Base-by-base conservation (phyloP, 2,797 vertebrate genomes). In the Heterohyrax brucei region DNA sequence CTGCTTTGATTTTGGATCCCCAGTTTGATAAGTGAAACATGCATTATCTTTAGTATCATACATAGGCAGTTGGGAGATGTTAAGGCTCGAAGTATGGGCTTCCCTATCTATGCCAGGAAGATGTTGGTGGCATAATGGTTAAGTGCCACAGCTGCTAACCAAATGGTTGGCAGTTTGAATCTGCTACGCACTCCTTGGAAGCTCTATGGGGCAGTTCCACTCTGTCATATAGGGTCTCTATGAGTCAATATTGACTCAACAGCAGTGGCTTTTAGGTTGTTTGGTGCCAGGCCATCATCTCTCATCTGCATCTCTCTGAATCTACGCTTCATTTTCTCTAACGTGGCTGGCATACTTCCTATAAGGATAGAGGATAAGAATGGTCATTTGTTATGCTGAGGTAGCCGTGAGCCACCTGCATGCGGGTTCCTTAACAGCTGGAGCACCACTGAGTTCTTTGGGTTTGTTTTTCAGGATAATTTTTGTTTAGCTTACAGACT, bases 401-500 rank as follows among this genome's bases (percentile, higher is more conserved):
- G 79, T 50, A 91, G 72, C 44, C 93, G 16, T 84, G 86, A 0
- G 0, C 75, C 50, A 0, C 4, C 0, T 94, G 81, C 30, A 16
- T 96, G 61, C 77, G 94, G 77, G 21, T 72, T 96, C 89, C 53
- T 10, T 28, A 85, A 70, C 53, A 88, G 28, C 76, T 83, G 72
- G 66, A 89, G n/a, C 53, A 33, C 12, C 72, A 1, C 39, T 9
- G 22, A 62, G n/a, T 26, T 50, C 28, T 28, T 53, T 92, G 76
- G 64, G 3, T n/a, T 94, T 93, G 2, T 33, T 94, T 98, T 92
- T 82, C 79, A 94, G 82, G 79, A n/a, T 48, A 18, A 5, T 87
- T 97, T 97, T 95, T 95, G 48, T 83, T 95, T 62, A 50, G 30
- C 56, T 78, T 33, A 16, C 92, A 6, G 18, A 46, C 82, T 92